phyloP scores from a whole-genome alignment of 1,140 invertebrate species.

The Drosophila nigromelanica region DNA sequence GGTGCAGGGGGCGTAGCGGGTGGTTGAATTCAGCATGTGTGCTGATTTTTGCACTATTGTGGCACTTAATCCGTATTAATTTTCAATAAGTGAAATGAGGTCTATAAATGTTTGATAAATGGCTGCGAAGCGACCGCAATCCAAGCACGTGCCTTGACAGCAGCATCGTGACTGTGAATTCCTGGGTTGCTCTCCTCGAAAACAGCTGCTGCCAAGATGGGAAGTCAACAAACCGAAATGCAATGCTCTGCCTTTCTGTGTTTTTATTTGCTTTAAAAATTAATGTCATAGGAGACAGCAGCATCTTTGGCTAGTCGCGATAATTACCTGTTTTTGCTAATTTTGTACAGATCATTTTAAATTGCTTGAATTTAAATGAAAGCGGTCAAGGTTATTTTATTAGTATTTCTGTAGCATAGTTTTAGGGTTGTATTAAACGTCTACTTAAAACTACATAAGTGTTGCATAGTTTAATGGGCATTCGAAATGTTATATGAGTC shows the following conservation, averaged over 20 bases:
- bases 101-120: slow-evolving; percentile 76
- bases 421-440: background rate
- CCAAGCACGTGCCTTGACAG: slow-evolving; percentile 49
- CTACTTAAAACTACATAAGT: background rate
- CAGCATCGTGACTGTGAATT: slow-evolving; percentile 42
- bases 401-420: background rate
- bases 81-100: slow-evolving; percentile 76
- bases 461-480: slow-evolving; percentile 14
- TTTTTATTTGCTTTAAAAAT: no score
- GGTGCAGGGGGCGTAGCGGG: slow-evolving; percentile 14
- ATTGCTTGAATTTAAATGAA: no score
- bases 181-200: background rate
- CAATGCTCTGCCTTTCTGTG: no score
- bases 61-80: slow-evolving; percentile 75
- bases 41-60: slow-evolving; percentile 75
- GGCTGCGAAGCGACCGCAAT: slow-evolving; percentile 21
- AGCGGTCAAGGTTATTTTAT: no score
- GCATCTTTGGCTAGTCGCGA: no score
- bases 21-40: slow-evolving; percentile 53
- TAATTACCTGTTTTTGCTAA: no score
- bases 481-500: background rate
- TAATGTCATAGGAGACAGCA: no score
- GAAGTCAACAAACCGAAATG: no score
- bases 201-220: background rate
- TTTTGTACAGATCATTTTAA: no score